Base-by-base conservation (phyloP, 2,113 vertebrate species). In the Eulacestoma nigropectus region DNA sequence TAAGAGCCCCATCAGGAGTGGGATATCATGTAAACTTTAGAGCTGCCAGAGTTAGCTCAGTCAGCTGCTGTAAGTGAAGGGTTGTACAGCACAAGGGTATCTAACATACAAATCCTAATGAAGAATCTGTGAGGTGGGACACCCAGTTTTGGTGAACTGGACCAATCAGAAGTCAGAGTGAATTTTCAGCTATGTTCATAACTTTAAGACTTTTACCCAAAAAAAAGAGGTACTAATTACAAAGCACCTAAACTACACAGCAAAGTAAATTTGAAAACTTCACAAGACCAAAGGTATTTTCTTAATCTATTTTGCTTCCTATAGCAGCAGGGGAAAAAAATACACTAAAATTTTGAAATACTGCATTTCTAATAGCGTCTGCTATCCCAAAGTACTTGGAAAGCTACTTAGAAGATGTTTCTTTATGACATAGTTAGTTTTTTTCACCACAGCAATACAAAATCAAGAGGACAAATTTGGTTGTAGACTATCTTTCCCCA, bases 31-130 rank as follows among this genome's bases (percentile, higher is more conserved):
- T 27, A 76, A 90, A 41, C 9, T 27, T 76, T 4, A 72, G 29
- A 68, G 11, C 6, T 52, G 22, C 8, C 22, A 41, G 5, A 1
- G 4, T 33, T 50, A 55, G 22, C 6, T 64, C 63, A 30, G 46
- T 4, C 2, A 1, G 26, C 2, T n/a, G 33, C 33, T 33, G 6
- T 30, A 30, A 42, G 13, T 0, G 8, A 30, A 82, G 21, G 35
- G 23, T 7, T 80, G 33, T 19, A n/a, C 11, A 62, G 23, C 33
- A 30, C 7, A 52, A 47, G 42, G 7, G 5, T 46, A 47, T 33
- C 12, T 68, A 50, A 32, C 8, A 13, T 7, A 3, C 10, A 65
- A 41, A 35, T 47, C 18, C 32, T 57, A 33, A 26, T 16, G 42
- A 85, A 53, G 23, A 8, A 26, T 30, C 32, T 55, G 7, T 11